Conservation (phyloP, 2,113 vertebrate species). For the Copsychus sechellarum region DNA sequence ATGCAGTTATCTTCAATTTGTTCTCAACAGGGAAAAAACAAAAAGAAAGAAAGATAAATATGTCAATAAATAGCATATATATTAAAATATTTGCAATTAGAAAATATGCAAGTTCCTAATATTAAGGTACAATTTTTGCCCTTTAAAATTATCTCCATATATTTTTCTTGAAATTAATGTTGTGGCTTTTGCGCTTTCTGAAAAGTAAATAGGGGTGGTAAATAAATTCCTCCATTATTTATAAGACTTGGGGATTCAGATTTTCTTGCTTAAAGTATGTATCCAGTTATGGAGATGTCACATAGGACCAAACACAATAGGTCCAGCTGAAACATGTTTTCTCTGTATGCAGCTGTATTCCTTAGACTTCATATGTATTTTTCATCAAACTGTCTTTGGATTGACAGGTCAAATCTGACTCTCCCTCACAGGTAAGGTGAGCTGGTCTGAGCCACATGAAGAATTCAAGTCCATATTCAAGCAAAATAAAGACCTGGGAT, state of each 20-base stretch:
- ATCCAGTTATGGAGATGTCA: background rate
- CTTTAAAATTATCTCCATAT: background rate
- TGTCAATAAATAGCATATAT: background rate
- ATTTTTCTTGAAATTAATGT: background rate
- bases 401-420: background rate
- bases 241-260: background rate
- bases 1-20: slow-evolving; percentile 55
- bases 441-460: background rate
- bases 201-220: background rate
- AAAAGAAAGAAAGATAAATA: background rate
- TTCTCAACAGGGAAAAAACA: background rate
- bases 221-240: background rate
- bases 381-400: background rate
- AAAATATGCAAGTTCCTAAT: background rate
- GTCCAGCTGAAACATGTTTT: background rate
- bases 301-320: background rate
- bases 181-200: background rate
- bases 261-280: background rate
- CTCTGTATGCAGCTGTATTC: background rate
- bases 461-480: background rate
- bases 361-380: background rate
- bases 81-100: background rate
- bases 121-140: background rate
- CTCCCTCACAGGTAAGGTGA: background rate
- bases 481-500: background rate